These are phyloP conservation scores for Helicolenus hilgendorfi DNA, from an alignment of 2,797 vertebrate species.

Conservation along the genomic window DNA sequence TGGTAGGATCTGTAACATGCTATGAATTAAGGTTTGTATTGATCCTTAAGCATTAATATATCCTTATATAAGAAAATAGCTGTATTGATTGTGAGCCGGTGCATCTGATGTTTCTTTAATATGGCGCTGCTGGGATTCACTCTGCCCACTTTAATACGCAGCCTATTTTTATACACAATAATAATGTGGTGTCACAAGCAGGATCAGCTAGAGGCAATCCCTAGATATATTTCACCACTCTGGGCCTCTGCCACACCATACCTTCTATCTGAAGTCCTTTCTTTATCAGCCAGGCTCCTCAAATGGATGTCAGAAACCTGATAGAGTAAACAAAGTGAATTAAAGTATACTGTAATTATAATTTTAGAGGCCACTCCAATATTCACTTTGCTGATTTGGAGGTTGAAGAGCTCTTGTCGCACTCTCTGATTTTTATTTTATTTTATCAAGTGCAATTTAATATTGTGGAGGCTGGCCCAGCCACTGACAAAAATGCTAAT, in stretches of 20 bases:
- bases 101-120: conserved; percentile 63
- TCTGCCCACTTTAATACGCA: conserved; percentile 48
- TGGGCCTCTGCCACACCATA: conserved; percentile 2
- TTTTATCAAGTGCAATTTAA: conserved; percentile 86
- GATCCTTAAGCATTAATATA: conserved; percentile 66
- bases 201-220: conserved; percentile 63
- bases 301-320: conserved; percentile 43
- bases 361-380: conserved; percentile 58
- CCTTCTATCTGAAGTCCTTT: conserved; percentile 12
- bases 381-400: conserved; percentile 74
- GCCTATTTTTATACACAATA: conserved; percentile 73
- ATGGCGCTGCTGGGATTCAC: conserved; percentile 57
- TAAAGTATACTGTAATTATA: conserved; percentile 60
- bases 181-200: conserved; percentile 73
- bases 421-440: conserved; percentile 76
- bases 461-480: conserved; percentile 76
- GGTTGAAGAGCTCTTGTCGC: conserved; percentile 73
- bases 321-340: conserved; percentile 70
- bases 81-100: conserved; percentile 61
- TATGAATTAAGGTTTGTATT: conserved; percentile 62
- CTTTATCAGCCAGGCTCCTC: conserved; percentile 19
- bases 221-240: conserved; percentile 37
- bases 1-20: conserved; percentile 15
- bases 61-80: conserved; percentile 55
- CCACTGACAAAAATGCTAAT: conserved; percentile 88